phyloP scores from a whole-genome alignment of 2,888 invertebrate species.

The Tineola bisselliella region DNA sequence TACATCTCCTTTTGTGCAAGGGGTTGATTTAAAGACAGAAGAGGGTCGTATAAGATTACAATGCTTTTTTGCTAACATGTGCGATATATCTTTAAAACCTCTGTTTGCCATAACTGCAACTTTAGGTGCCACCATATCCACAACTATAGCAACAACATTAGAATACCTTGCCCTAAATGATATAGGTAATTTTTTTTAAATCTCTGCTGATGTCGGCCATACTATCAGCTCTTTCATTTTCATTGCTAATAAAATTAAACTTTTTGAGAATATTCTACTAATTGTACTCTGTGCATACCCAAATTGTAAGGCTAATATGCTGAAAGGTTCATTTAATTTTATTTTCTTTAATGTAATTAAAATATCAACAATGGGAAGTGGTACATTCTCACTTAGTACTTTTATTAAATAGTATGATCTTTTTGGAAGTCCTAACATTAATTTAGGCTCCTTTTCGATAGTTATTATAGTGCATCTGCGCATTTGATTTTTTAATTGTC shows the following conservation, averaged over 20 bases:
- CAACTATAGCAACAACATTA: background rate
- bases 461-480: background rate
- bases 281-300: conserved; percentile 7
- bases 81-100: background rate
- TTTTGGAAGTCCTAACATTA: conserved; percentile 8
- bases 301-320: conserved; percentile 8
- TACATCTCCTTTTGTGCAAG: background rate
- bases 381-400: conserved; percentile 7
- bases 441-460: conserved; percentile 3
- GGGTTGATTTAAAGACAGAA: background rate
- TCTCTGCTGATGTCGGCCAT: background rate
- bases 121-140: background rate
- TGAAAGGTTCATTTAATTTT: conserved; percentile 13
- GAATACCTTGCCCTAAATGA: background rate
- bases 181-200: background rate
- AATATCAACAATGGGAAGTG: conserved; percentile 13
- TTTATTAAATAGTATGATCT: conserved; percentile 14
- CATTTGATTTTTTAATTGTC: background rate
- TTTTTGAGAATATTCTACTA: conserved; percentile 9
- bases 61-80: background rate
- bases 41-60: background rate
- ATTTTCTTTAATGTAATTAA: too few relatives aligned
- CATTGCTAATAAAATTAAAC: background rate
- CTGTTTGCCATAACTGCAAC: background rate
- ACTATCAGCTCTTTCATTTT: background rate